Evolutionary conservation across 2,888 invertebrate genomes (phyloP).

Genomic region (Exocentrus adspersus): DNA sequence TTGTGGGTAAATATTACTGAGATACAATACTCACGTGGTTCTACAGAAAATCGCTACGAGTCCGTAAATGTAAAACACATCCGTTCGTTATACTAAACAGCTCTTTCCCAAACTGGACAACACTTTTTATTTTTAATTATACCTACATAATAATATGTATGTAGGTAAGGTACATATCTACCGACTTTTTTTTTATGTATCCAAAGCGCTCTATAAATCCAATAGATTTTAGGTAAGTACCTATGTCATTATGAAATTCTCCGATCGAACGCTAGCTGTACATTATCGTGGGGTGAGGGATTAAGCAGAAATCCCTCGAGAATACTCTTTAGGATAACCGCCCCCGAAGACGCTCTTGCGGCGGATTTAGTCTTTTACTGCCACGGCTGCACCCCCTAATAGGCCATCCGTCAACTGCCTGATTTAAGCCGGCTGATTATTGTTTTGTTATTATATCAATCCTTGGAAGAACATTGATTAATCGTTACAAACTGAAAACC

Average conservation of each 20-base stretch:
- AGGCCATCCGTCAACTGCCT: slow-evolving; percentile 49
- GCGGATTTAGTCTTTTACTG: slow-evolving; percentile 49
- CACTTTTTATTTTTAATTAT: no score
- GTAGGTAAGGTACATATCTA: no score
- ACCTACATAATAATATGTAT: no score
- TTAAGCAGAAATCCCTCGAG: slow-evolving; percentile 17
- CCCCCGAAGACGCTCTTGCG: slow-evolving; percentile 39
- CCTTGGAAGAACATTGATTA: slow-evolving; percentile 24
- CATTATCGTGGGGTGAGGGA: slow-evolving; percentile 22
- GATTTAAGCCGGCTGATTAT: slow-evolving; percentile 48
- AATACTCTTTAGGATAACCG: slow-evolving; percentile 27
- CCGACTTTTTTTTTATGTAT: no score
- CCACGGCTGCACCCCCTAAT: slow-evolving; percentile 44
- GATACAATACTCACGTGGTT: no score
- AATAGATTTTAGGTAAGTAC: neutral
- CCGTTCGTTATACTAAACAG: no score
- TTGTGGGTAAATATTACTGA: no score
- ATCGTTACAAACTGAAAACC: neutral
- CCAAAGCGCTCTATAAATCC: no score
- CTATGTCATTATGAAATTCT: neutral
- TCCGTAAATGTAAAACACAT: no score
- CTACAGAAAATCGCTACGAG: neutral
- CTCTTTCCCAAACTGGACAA: no score
- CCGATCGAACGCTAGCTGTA: neutral
- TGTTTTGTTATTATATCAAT: slow-evolving; percentile 38